Evolutionary conservation across 2,888 invertebrate genomes (phyloP).

Genomic region (Sphinx pinastri): DNA sequence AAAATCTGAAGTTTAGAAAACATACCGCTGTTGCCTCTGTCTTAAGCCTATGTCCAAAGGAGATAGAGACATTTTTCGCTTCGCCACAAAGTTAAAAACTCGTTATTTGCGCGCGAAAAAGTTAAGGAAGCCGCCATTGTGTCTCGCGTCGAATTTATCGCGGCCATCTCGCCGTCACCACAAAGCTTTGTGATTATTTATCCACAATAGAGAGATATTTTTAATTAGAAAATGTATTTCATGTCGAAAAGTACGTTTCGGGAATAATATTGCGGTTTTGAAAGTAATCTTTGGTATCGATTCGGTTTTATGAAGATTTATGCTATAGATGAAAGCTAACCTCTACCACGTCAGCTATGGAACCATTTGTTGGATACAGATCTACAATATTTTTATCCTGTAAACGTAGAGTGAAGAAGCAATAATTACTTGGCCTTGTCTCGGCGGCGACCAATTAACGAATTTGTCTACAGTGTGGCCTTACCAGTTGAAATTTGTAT

Average conservation of each 20-base stretch:
- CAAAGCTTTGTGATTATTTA: constrained; percentile 41
- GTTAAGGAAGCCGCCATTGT: constrained; percentile 76
- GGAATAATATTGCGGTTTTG: constrained; percentile 18
- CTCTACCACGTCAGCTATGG: too few species aligned
- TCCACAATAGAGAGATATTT: constrained; percentile 36
- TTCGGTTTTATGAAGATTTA: background rate
- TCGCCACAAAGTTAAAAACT: constrained; percentile 84
- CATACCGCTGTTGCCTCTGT: background rate
- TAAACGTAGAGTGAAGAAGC: too few species aligned
- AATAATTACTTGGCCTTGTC: too few species aligned
- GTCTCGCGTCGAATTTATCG: constrained; percentile 72
- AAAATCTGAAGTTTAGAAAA: too few species aligned
- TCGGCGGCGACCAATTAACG: too few species aligned
- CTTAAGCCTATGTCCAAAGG: constrained; percentile 49
- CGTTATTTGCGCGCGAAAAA: constrained; percentile 79
- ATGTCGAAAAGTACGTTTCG: constrained; percentile 15
- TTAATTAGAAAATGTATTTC: constrained; percentile 28
- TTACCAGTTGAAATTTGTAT: too few species aligned
- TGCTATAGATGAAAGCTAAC: too few species aligned
- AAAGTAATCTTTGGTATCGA: constrained; percentile 26
- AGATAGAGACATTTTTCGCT: constrained; percentile 82
- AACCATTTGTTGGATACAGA: too few species aligned
- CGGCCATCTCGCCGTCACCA: constrained; percentile 36
- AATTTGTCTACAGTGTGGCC: too few species aligned
- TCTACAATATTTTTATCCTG: too few species aligned